A percentile compares a stretch with the other conserved stretches of the same genome.
Evolutionary conservation across 1,140 invertebrate species (phyloP).

Genomic region (Drosophila ironensis): DNA sequence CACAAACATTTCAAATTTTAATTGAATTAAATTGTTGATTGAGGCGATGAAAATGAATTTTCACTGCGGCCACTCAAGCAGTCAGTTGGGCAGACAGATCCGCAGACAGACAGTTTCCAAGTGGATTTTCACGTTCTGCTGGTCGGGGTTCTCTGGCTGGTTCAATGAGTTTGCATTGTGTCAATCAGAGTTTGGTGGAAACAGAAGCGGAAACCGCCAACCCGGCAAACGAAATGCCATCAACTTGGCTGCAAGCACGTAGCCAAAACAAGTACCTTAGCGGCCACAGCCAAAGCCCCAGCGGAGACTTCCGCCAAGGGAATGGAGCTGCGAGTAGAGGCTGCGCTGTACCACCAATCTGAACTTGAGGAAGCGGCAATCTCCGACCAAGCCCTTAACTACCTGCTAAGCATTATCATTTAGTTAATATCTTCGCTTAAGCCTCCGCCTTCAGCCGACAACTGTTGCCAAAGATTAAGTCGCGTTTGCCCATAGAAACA

Average conservation of each 20-base stretch:
- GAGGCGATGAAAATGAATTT: constrained; percentile 72
- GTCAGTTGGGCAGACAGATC: constrained; percentile 1
- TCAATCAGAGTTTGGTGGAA: constrained; percentile 53
- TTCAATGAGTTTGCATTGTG: constrained; percentile 35
- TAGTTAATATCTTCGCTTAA: constrained; percentile 50
- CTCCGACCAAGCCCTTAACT: constrained; percentile 12
- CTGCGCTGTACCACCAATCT: neutral
- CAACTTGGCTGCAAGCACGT: constrained; percentile 45
- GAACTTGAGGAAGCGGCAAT: constrained; percentile 16
- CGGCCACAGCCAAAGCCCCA: constrained; percentile 12
- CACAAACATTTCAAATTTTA: constrained; percentile 60
- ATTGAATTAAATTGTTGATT: constrained; percentile 73
- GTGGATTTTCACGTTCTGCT: constrained; percentile 53
- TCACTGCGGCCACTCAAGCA: constrained; percentile 36
- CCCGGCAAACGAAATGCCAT: constrained; percentile 47
- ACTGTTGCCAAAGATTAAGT: constrained; percentile 40
- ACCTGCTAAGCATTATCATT: constrained; percentile 56
- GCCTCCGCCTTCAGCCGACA: constrained; percentile 3
- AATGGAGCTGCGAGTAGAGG: neutral
- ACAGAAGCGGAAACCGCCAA: constrained; percentile 34
- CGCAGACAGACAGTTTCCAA: constrained; percentile 17
- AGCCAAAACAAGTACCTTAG: constrained; percentile 17
- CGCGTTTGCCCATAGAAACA: constrained; percentile 71
- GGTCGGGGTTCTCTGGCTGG: constrained; percentile 1
- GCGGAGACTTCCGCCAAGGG: constrained; percentile 46